These are phyloP conservation scores for Drosophila yooni DNA, from an alignment of 2,888 invertebrate species.

Conservation along the genomic window DNA sequence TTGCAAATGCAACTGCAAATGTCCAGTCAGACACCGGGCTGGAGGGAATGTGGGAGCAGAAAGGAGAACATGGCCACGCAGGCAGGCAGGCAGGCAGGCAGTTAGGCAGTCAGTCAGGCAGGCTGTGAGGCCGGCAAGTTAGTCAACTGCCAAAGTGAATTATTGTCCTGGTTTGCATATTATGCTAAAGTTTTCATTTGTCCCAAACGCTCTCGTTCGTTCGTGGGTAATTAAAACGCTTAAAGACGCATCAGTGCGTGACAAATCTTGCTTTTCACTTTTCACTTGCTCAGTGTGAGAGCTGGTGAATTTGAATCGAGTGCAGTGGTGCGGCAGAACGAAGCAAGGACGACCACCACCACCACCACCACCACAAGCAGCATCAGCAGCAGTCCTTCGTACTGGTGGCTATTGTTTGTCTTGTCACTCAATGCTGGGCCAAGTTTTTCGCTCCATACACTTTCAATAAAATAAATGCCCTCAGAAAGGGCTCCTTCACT, in stretches of 20 bases:
- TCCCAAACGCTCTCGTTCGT: slow-evolving; percentile 54
- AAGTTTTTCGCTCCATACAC: slow-evolving; percentile 59
- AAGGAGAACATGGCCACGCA: neutral
- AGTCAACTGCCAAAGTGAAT: slow-evolving; percentile 78
- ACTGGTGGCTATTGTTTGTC: slow-evolving; percentile 66
- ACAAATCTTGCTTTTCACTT: slow-evolving; percentile 83
- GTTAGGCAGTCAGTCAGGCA: slow-evolving; percentile 8
- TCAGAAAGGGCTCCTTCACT: slow-evolving; percentile 42
- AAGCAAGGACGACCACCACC: slow-evolving; percentile 23
- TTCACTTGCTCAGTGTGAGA: slow-evolving; percentile 58
- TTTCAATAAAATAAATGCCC: slow-evolving; percentile 54
- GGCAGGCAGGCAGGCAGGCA: slow-evolving; percentile 29
- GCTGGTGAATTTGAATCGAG: slow-evolving; percentile 19
- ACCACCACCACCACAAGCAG: neutral
- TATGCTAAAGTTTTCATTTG: slow-evolving; percentile 73
- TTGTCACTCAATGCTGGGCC: slow-evolving; percentile 63
- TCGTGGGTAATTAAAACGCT: slow-evolving; percentile 83
- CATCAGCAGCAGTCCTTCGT: slow-evolving; percentile 33
- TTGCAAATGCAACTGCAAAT: slow-evolving; percentile 74
- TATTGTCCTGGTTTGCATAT: slow-evolving; percentile 80
- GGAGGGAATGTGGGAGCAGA: neutral
- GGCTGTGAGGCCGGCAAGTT: slow-evolving; percentile 41
- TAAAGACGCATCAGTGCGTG: slow-evolving; percentile 82
- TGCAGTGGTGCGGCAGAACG: slow-evolving; percentile 51
- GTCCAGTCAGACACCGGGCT: slow-evolving; percentile 33